Percentiles rank a stretch among this genome's conserved stretches.
These are phyloP conservation scores for Tinea semifulvella DNA, from an alignment of 2,888 invertebrate genomes.

Conservation along the genomic window DNA sequence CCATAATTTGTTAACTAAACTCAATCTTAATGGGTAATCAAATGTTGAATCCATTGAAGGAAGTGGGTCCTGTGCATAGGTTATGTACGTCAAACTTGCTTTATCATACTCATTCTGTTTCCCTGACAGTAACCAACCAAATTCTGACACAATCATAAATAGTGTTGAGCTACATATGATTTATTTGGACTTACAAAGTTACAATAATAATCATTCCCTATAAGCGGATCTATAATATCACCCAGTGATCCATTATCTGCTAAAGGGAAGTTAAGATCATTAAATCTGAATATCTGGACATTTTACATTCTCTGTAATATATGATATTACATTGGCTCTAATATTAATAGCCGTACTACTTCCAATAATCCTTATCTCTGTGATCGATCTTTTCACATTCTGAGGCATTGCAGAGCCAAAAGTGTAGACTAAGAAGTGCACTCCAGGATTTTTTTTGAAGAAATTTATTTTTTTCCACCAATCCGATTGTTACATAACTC, in stretches of 20 bases:
- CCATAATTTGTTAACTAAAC: too few species aligned
- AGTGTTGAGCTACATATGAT: not conserved
- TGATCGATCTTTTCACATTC: slow-evolving; percentile 2
- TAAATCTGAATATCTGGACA: not conserved
- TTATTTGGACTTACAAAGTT: slow-evolving; percentile 8
- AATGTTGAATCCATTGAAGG: too few species aligned
- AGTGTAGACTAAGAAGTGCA: not conserved
- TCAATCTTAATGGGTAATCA: too few species aligned
- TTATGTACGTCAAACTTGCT: too few species aligned
- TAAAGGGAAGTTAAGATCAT: not conserved
- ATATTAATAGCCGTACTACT: not conserved
- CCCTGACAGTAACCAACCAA: slow-evolving; percentile 14
- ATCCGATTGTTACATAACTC: slow-evolving; percentile 15
- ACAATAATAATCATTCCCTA: slow-evolving; percentile 17
- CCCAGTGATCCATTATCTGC: slow-evolving; percentile 15
- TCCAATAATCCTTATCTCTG: not conserved
- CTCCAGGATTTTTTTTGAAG: too few species aligned
- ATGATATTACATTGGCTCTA: slow-evolving; percentile 14
- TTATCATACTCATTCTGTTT: too few species aligned
- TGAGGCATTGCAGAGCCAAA: not conserved
- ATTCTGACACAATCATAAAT: not conserved
- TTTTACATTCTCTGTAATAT: not conserved
- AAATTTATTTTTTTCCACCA: too few species aligned
- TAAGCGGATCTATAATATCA: slow-evolving; percentile 7
- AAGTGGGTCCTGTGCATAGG: too few species aligned